These are phyloP conservation scores for Rhizoglyphus robini DNA, from an alignment of 1,140 invertebrate species.

Conservation along the genomic window DNA sequence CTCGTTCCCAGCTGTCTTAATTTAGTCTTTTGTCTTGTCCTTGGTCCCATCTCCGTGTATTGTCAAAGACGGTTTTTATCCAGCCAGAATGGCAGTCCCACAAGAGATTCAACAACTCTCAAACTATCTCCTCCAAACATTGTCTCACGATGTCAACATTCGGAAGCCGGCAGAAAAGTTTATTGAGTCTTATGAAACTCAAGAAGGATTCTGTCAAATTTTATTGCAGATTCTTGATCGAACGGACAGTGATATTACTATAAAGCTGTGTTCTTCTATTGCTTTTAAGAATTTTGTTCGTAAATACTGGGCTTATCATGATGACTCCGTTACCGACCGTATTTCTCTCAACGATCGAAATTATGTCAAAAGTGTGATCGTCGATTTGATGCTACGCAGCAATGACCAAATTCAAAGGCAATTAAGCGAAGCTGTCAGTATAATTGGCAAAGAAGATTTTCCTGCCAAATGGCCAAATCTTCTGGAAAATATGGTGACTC, in stretches of 20 bases:
- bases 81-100: slow-evolving; percentile 47
- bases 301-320: slow-evolving; percentile 58
- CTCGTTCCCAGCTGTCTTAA: too few species aligned
- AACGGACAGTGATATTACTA: slow-evolving; percentile 51
- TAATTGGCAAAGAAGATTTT: slow-evolving; percentile 86
- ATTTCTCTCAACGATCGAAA: slow-evolving; percentile 64
- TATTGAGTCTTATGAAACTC: slow-evolving; percentile 71
- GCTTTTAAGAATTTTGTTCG: slow-evolving; percentile 95
- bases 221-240: slow-evolving; percentile 71
- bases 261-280: slow-evolving; percentile 72
- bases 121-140: slow-evolving; percentile 68
- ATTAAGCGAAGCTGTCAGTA: slow-evolving; percentile 85
- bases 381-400: slow-evolving; percentile 79
- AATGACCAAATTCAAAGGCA: slow-evolving; percentile 81
- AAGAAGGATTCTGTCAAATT: slow-evolving; percentile 77
- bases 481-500: slow-evolving; percentile 36
- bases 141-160: slow-evolving; percentile 65
- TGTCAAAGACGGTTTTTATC: too few species aligned
- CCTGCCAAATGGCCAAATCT: slow-evolving; percentile 84
- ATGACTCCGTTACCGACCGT: slow-evolving; percentile 59
- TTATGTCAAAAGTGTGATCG: slow-evolving; percentile 69
- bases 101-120: slow-evolving; percentile 62
- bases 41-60: too few species aligned
- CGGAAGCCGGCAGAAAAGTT: slow-evolving; percentile 81
- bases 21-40: too few species aligned